These are phyloP conservation scores for Australoheros scitulus DNA, from an alignment of 2,113 vertebrate genomes.

Conservation along the genomic window DNA sequence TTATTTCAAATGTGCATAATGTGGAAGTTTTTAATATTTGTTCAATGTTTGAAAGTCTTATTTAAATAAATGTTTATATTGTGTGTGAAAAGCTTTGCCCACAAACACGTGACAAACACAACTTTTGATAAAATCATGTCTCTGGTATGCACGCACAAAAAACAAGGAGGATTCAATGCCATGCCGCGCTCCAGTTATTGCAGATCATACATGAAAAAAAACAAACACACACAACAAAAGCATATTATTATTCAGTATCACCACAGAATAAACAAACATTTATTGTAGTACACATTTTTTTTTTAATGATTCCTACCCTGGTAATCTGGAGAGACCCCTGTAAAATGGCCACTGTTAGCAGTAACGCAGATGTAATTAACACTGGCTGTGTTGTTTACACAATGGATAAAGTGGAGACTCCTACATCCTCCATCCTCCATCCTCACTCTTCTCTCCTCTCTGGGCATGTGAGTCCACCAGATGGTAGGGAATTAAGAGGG, in stretches of 20 bases:
- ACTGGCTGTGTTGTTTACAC: conserved; percentile 55
- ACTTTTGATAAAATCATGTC: background rate
- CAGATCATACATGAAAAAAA: background rate
- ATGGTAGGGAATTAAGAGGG: conserved; percentile 42
- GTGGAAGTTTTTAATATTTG: background rate
- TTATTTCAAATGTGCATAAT: background rate
- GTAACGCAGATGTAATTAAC: conserved; percentile 66
- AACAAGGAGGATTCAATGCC: background rate
- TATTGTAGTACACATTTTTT: background rate
- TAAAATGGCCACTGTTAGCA: conserved; percentile 40
- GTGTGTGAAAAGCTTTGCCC: background rate
- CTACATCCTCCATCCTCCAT: conserved; percentile 25
- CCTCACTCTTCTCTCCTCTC: conserved; percentile 21
- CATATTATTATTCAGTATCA: background rate
- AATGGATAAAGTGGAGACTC: conserved; percentile 52
- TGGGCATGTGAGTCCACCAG: conserved; percentile 39
- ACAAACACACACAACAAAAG: background rate
- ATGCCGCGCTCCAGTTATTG: background rate
- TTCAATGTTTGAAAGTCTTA: background rate
- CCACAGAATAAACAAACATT: background rate
- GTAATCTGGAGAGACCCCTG: conserved; percentile 8
- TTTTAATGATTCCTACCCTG: background rate
- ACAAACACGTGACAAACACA: background rate
- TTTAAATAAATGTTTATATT: background rate
- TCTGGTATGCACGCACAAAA: background rate